Conservation (phyloP, 2,888 invertebrate species). For the Philhelius pedissequus region DNA sequence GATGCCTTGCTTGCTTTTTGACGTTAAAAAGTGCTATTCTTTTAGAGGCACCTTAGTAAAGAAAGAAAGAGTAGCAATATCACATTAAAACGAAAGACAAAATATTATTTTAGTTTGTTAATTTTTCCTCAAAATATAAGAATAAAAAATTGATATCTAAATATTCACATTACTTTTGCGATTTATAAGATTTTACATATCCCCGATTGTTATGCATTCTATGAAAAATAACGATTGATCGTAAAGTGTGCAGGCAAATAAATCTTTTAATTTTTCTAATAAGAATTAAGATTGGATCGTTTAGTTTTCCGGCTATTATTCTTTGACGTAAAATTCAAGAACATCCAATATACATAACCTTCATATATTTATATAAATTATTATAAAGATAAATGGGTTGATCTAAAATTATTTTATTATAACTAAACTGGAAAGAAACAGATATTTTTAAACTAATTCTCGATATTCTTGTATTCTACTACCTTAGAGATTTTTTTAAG, state of each 20-base stretch:
- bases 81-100: not conserved
- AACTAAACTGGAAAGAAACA: not conserved
- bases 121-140: slow-evolving; percentile 8
- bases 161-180: slow-evolving; percentile 8
- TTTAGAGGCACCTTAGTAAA: slow-evolving; percentile 20
- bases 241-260: slow-evolving; percentile 5
- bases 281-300: not conserved
- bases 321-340: not conserved
- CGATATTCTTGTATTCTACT: not conserved
- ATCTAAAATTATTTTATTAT: not conserved
- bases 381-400: not conserved
- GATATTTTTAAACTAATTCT: not conserved
- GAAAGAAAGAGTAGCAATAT: slow-evolving; percentile 8
- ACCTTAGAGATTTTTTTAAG: not conserved
- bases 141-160: slow-evolving; percentile 35
- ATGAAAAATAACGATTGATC: slow-evolving; percentile 8
- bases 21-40: slow-evolving; percentile 29
- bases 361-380: not conserved
- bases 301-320: not conserved
- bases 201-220: not conserved
- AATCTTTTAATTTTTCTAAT: not conserved
- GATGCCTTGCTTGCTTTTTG: not conserved
- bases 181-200: not conserved
- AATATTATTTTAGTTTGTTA: not conserved
- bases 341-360: no score